Base-by-base conservation (phyloP, 1,140 invertebrate species). In the Drosophila quadrilineata region DNA sequence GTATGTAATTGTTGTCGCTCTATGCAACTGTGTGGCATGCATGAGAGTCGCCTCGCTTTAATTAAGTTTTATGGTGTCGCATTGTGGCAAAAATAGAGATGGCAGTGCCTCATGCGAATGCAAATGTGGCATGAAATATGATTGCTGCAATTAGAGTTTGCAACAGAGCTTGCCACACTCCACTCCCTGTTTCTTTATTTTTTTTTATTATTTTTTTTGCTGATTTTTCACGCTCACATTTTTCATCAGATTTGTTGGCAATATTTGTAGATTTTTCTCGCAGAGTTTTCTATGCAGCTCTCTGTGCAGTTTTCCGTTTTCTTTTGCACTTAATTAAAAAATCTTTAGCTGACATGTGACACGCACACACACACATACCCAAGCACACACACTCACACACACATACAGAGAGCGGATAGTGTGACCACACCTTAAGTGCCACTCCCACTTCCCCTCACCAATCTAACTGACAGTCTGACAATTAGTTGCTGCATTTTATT, bases 301-400 rank as follows among this genome's bases (percentile, higher is more conserved):
- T 33, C 12, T 16, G 12, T 28, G 36, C 49, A 46, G 16, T 26
- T 50, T 57, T 36, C 59, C 52, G 52, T 69, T 72, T 70, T 72
- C 65, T 59, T 80, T 80, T 62, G 48, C 75, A 75, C 75, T 79
- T 80, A 75, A 80, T 75, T 82, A 75, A 71, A 45, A 63, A 71
- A 82, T 59, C 54, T 66, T 63, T 24, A 26, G 71, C 71, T 80
- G 71, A 64, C 76, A 76, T 80, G 76, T 63, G 46, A 63, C 75
- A 80, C 75, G 76, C 76, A 75, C 35, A 53, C n/a, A n/a, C n/a
- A n/a, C n/a, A n/a, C n/a, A n/a, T n/a, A n/a, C n/a, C n/a, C n/a
- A n/a, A n/a, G n/a, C n/a, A n/a, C n/a, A n/a, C n/a, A n/a, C n/a
- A n/a, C n/a, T n/a, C n/a, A n/a, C n/a, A n/a, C n/a, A n/a, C n/a